These are phyloP conservation scores for Progne subis DNA, from an alignment of 2,113 vertebrate species.

Conservation along the genomic window DNA sequence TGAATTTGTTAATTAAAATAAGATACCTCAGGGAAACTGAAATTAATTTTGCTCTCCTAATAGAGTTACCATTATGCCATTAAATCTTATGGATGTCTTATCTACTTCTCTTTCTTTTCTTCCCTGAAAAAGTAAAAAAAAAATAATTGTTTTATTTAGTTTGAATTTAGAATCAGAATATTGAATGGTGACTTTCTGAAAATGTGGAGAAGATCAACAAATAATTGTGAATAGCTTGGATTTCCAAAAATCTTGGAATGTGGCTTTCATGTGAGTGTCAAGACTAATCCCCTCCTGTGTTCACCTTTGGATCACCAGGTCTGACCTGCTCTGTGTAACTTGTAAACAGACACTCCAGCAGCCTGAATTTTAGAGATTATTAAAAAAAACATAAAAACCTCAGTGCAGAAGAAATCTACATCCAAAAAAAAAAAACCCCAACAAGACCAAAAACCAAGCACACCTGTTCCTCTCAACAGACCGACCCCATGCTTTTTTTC, in stretches of 20 bases:
- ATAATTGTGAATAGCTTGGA: neutral
- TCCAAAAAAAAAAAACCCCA: neutral
- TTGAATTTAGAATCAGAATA: conserved; percentile 35
- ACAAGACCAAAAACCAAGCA: neutral
- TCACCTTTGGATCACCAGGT: neutral
- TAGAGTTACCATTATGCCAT: conserved; percentile 61
- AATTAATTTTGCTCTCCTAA: conserved; percentile 81
- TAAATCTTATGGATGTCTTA: conserved; percentile 67
- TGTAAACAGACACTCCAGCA: neutral
- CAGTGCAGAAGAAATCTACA: neutral
- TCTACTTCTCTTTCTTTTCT: neutral
- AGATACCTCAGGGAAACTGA: conserved; percentile 72
- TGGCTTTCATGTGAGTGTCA: neutral
- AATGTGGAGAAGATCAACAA: neutral
- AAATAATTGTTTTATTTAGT: neutral
- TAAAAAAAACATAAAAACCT: neutral
- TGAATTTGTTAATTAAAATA: conserved; percentile 80
- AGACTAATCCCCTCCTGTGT: neutral
- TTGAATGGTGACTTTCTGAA: conserved; percentile 1
- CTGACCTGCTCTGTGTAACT: neutral
- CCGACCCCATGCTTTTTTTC: rapidly evolving
- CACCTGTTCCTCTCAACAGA: rapidly evolving
- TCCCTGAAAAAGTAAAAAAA: conserved; percentile 7
- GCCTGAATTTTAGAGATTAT: neutral
- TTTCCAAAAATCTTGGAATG: neutral